Conservation (phyloP, 2,113 vertebrate species). For the Erpornis zantholeuca region DNA sequence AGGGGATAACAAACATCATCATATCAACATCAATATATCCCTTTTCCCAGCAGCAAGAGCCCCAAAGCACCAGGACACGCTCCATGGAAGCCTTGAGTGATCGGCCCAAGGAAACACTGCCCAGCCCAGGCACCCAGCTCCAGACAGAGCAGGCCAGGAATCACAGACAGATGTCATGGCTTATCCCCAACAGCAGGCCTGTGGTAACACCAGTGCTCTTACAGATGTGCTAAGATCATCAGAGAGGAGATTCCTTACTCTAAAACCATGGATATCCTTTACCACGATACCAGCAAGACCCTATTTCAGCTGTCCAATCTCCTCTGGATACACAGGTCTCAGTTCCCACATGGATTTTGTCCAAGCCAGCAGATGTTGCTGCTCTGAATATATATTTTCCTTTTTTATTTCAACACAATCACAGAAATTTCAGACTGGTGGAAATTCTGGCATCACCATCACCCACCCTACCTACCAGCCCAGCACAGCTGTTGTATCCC, state of each 20-base stretch:
- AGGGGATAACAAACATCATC: neutral
- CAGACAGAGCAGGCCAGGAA: neutral
- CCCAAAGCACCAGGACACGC: neutral
- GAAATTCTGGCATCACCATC: neutral
- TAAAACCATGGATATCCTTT: neutral
- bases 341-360: neutral
- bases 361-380: neutral
- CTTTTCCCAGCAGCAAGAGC: neutral
- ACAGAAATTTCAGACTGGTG: neutral
- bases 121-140: neutral
- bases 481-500: neutral
- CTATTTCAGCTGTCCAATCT: neutral
- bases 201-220: neutral
- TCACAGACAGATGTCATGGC: fast-evolving
- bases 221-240: fast-evolving
- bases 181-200: neutral
- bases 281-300: neutral
- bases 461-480: neutral
- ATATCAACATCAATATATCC: neutral
- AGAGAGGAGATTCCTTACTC: neutral
- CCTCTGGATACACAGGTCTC: neutral
- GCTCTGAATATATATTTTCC: neutral
- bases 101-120: neutral
- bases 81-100: fast-evolving
- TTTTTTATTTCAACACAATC: neutral